Conservation (phyloP, 2,797 vertebrate genomes). For the Helicolenus hilgendorfi region DNA sequence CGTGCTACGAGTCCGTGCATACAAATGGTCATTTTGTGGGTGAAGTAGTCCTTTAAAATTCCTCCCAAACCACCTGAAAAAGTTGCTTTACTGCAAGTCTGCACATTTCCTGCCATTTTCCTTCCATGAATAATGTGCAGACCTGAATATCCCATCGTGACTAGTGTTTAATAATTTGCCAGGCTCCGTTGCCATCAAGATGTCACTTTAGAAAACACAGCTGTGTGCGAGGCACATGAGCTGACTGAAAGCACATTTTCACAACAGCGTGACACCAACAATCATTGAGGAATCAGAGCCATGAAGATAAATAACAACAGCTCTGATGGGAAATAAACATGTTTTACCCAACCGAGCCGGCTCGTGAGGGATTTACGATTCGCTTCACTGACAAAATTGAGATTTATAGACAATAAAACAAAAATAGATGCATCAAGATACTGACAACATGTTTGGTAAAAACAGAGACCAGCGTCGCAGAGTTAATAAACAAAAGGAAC, state of each 20-base stretch:
- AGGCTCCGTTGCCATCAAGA: slow-evolving; percentile 19
- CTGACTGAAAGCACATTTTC: slow-evolving; percentile 35
- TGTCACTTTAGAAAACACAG: slow-evolving; percentile 29
- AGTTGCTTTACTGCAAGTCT: background rate
- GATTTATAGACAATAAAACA: slow-evolving; percentile 44
- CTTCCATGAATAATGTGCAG: background rate
- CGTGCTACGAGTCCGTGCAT: background rate
- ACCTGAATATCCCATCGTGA: background rate
- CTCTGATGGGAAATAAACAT: slow-evolving; percentile 64
- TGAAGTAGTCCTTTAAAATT: background rate
- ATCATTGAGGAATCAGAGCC: slow-evolving; percentile 37
- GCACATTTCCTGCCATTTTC: background rate
- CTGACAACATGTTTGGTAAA: background rate
- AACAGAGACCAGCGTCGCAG: background rate
- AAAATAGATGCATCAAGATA: slow-evolving; percentile 18
- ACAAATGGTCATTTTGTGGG: background rate
- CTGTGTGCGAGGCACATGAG: slow-evolving; percentile 16
- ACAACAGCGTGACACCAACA: slow-evolving; percentile 34
- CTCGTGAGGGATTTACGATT: slow-evolving; percentile 36
- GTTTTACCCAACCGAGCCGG: slow-evolving; percentile 36
- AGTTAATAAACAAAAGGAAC: background rate
- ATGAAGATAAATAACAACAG: slow-evolving; percentile 61
- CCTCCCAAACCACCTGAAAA: background rate
- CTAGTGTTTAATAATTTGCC: slow-evolving; percentile 8
- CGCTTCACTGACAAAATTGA: slow-evolving; percentile 27